Evolutionary conservation across 2,888 invertebrate species (phyloP).

Genomic region (Lingula anatina): DNA sequence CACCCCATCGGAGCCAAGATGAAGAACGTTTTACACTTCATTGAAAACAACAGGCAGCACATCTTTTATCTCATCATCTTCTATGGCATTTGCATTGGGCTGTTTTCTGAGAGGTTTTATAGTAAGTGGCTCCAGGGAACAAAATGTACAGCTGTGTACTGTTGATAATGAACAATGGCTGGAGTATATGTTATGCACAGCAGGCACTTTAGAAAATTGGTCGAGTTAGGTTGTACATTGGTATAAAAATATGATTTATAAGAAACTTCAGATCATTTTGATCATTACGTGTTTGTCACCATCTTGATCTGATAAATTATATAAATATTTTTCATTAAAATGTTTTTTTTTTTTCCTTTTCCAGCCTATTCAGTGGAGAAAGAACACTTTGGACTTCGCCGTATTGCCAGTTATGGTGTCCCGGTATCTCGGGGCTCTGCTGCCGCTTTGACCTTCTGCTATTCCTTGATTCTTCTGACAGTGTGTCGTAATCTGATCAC

Average conservation of each 20-base stretch:
- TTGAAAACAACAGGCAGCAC: slow-evolving; percentile 58
- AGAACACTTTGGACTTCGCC: slow-evolving; percentile 60
- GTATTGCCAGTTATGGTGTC: slow-evolving; percentile 60
- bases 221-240: not conserved
- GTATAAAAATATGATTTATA: too few relatives aligned
- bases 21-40: slow-evolving; percentile 49
- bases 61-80: slow-evolving; percentile 60
- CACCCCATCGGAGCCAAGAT: slow-evolving; percentile 32
- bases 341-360: slow-evolving; percentile 1
- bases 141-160: too few relatives aligned
- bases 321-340: not conserved
- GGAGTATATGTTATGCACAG: not conserved
- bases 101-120: slow-evolving; percentile 61
- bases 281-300: too few relatives aligned
- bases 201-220: not conserved
- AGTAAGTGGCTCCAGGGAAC: slow-evolving; percentile 56
- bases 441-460: slow-evolving; percentile 62
- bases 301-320: too few relatives aligned
- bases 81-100: slow-evolving; percentile 56
- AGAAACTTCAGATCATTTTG: too few relatives aligned
- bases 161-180: too few relatives aligned
- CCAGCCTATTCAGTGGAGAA: slow-evolving; percentile 60
- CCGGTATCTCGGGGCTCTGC: slow-evolving; percentile 62
- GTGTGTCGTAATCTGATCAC: slow-evolving; percentile 64
- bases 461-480: slow-evolving; percentile 59